Conservation (phyloP, 92 coral and sea anemone genomes). For the Pocillopora meandrina region DNA sequence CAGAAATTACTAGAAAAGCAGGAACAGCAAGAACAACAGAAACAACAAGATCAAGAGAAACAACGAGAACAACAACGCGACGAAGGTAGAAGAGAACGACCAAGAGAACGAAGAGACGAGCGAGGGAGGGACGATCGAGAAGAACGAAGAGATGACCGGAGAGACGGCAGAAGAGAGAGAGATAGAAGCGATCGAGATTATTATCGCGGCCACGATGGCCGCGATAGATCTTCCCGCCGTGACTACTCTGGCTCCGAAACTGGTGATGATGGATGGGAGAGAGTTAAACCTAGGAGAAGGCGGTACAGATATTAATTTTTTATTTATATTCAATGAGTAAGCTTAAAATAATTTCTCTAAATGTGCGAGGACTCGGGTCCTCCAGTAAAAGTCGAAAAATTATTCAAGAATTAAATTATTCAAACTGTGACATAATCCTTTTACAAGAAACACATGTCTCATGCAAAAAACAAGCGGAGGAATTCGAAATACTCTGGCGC, state of each 20-base stretch:
- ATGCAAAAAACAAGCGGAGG: neutral
- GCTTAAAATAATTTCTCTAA: neutral
- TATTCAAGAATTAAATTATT: neutral
- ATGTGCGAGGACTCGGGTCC: neutral
- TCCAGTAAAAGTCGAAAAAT: neutral
- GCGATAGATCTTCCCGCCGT: neutral
- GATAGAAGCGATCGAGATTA: neutral
- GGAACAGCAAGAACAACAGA: too few species aligned
- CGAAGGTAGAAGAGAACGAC: too few species aligned
- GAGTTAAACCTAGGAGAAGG: neutral
- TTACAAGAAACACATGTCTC: slow-evolving; percentile 16
- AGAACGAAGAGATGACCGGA: neutral
- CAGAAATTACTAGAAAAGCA: too few species aligned
- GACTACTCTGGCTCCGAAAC: too few species aligned
- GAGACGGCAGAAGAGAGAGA: too few species aligned
- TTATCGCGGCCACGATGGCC: neutral
- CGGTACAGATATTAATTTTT: neutral
- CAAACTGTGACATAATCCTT: neutral
- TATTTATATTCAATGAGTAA: neutral
- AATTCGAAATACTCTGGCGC: neutral
- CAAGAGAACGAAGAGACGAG: neutral
- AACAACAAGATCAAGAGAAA: too few species aligned
- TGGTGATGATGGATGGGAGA: neutral
- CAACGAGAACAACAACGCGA: too few species aligned
- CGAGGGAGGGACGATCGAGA: neutral